Conservation (phyloP, 53 echinoderm and acorn worm species). For the Apostichopus leukothele region DNA sequence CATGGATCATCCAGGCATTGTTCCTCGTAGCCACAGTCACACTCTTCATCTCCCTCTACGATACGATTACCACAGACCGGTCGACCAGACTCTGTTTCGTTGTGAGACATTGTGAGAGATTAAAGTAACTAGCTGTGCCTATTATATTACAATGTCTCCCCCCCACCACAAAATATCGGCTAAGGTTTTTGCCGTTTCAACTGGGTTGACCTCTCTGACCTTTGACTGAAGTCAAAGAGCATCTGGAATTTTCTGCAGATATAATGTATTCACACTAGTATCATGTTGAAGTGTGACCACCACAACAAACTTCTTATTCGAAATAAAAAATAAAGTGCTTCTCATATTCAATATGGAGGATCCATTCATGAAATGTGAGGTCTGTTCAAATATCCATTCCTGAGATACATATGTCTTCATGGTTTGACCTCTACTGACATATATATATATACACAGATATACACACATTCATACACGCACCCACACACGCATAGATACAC, state of each 20-base stretch:
- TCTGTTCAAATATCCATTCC: neutral
- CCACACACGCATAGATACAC: too few species aligned
- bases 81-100: constrained; percentile 57
- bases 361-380: neutral
- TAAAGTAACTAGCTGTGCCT: too few species aligned
- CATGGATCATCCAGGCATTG: constrained; percentile 65
- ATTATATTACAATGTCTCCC: too few species aligned
- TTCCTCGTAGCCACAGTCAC: constrained; percentile 90
- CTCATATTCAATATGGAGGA: neutral
- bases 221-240: neutral
- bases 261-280: neutral
- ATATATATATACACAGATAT: too few species aligned
- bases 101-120: too few species aligned
- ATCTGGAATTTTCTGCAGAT: neutral
- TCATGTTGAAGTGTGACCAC: neutral
- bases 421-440: neutral
- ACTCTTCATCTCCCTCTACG: constrained; percentile 67
- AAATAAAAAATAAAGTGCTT: neutral
- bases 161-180: too few species aligned
- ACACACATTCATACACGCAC: too few species aligned
- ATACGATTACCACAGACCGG: constrained; percentile 90
- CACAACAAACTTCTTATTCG: neutral
- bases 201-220: neutral
- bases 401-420: neutral
- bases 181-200: neutral